These are phyloP conservation scores for Allobates femoralis DNA, from an alignment of 2,797 vertebrate species.

Conservation along the genomic window DNA sequence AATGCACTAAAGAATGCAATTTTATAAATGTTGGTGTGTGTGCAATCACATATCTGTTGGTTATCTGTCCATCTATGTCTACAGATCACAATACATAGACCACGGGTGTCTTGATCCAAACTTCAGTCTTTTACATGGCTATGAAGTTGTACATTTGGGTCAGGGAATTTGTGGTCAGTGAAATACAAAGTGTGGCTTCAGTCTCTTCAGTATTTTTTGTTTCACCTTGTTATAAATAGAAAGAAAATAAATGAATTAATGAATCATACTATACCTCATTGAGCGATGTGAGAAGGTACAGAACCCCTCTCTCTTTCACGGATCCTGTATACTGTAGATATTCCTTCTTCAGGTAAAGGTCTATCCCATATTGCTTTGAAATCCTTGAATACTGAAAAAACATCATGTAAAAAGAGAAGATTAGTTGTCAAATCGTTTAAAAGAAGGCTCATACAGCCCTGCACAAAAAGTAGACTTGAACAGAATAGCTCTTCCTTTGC, in stretches of 20 bases:
- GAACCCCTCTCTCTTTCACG: constrained; percentile 88
- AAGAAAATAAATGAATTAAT: not conserved
- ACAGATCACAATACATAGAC: too few species aligned
- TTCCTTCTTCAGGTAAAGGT: constrained; percentile 92
- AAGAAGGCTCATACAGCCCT: not conserved
- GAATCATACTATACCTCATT: constrained; percentile 76
- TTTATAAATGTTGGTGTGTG: too few species aligned
- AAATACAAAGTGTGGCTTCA: too few species aligned
- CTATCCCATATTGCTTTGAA: constrained; percentile 89
- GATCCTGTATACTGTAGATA: constrained; percentile 90
- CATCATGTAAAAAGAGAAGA: not conserved
- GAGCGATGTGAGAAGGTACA: constrained; percentile 84
- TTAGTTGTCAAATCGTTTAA: not conserved
- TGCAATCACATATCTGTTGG: too few species aligned
- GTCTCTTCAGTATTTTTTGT: too few species aligned
- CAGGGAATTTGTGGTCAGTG: too few species aligned
- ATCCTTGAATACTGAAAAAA: constrained; percentile 86
- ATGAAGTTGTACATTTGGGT: too few species aligned
- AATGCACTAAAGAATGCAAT: too few species aligned
- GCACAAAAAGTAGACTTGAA: not conserved
- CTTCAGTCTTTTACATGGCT: too few species aligned
- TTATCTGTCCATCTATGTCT: too few species aligned
- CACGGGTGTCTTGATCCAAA: too few species aligned
- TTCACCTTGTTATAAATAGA: too few species aligned
- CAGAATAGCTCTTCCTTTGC: not conserved